These are phyloP conservation scores for Lutraria rhynchaena DNA, from an alignment of 1,140 invertebrate species.

Conservation along the genomic window DNA sequence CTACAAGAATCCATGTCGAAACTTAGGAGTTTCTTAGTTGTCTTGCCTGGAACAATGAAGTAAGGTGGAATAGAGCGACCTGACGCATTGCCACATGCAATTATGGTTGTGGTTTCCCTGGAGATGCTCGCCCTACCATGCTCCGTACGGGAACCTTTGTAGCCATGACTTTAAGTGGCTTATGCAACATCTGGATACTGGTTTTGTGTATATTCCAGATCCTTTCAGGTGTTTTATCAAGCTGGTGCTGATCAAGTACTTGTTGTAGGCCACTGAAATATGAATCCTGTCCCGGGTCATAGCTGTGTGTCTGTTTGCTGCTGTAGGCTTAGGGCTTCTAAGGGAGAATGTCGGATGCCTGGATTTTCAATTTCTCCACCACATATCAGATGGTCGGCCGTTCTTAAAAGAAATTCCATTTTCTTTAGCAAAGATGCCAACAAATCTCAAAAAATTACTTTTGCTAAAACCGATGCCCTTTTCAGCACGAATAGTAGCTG, in stretches of 20 bases:
- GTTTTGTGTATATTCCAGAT: slow-evolving; percentile 32
- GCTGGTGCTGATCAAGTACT: slow-evolving; percentile 1
- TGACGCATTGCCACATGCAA: slow-evolving; percentile 32
- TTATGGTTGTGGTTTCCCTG: slow-evolving; percentile 29
- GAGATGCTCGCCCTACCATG: slow-evolving; percentile 21
- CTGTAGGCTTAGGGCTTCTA: background rate
- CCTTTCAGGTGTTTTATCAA: background rate
- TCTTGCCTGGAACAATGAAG: slow-evolving; percentile 31
- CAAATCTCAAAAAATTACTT: slow-evolving; percentile 12
- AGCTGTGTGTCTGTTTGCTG: slow-evolving; percentile 1
- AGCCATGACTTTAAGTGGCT: slow-evolving; percentile 27
- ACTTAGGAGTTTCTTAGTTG: slow-evolving; percentile 15
- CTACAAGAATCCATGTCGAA: slow-evolving; percentile 2
- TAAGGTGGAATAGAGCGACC: slow-evolving; percentile 6
- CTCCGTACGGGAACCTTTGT: slow-evolving; percentile 22
- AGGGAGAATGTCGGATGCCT: slow-evolving; percentile 1
- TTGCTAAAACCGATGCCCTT: slow-evolving; percentile 19
- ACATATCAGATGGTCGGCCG: background rate
- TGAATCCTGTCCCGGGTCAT: slow-evolving; percentile 13
- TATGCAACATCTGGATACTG: background rate
- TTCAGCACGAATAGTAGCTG: background rate
- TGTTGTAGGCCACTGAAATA: background rate
- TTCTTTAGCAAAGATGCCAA: background rate
- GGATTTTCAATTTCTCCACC: slow-evolving; percentile 11
- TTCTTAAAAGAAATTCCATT: slow-evolving; percentile 8